A percentile compares a stretch with the other conserved stretches of the same genome.
phyloP scores from a whole-genome alignment of 2,888 invertebrate genomes.

The Drosophila kuntzei region DNA sequence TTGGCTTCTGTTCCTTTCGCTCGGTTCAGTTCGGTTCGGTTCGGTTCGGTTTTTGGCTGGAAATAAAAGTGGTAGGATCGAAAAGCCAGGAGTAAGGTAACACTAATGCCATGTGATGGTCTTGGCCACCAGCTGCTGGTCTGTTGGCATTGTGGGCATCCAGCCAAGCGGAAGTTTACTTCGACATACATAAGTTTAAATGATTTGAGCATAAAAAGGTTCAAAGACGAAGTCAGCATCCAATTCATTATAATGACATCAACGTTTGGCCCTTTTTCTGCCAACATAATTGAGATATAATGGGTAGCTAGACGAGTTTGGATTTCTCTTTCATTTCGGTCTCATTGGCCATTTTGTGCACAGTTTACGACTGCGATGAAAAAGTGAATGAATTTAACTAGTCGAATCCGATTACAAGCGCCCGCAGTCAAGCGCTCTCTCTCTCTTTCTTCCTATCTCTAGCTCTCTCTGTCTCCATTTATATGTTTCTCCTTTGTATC shows the following conservation, averaged over 20 bases:
- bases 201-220: constrained; percentile 72
- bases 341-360: constrained; percentile 49
- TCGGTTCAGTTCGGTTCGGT: not conserved
- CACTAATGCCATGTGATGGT: constrained; percentile 22
- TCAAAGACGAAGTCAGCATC: constrained; percentile 62
- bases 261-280: constrained; percentile 53
- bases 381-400: constrained; percentile 55
- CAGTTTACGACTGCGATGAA: constrained; percentile 20
- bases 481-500: constrained; percentile 17
- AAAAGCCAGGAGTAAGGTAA: constrained; percentile 14
- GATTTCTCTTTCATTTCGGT: constrained; percentile 44
- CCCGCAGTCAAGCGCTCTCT: constrained; percentile 40
- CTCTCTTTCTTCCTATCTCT: not conserved
- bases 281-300: constrained; percentile 74
- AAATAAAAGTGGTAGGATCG: not conserved
- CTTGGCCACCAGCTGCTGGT: constrained; percentile 24
- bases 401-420: constrained; percentile 58
- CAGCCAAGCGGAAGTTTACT: constrained; percentile 62
- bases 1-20: constrained; percentile 25
- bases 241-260: constrained; percentile 79
- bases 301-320: constrained; percentile 51
- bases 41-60: not conserved
- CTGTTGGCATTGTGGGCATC: constrained; percentile 42
- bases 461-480: not conserved
- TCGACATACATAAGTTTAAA: constrained; percentile 68